These are phyloP conservation scores for Formica exsecta DNA, from an alignment of 1,140 invertebrate species.

Conservation along the genomic window DNA sequence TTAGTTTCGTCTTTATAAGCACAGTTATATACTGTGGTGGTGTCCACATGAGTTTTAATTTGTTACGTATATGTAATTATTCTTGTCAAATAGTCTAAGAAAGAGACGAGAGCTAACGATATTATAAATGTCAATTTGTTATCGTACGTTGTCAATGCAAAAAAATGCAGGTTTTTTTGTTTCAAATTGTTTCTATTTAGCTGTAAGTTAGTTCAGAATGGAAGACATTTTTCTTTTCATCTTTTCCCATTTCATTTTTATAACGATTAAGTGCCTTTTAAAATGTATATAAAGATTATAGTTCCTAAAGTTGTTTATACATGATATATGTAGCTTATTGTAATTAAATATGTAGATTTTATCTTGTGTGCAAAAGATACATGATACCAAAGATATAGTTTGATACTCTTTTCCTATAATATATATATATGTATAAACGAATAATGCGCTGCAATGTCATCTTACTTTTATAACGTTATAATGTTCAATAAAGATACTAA, in stretches of 20 bases:
- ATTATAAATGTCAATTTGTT: not conserved
- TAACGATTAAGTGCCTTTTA: not conserved
- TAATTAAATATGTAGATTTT: not conserved
- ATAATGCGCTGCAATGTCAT: not conserved
- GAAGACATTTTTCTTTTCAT: not conserved
- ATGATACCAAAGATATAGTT: not conserved
- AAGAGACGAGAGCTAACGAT: not conserved
- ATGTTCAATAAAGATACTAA: too few relatives aligned
- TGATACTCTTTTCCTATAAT: not conserved
- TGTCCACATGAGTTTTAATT: not conserved
- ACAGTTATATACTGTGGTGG: not conserved
- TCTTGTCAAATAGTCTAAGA: not conserved
- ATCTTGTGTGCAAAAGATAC: not conserved
- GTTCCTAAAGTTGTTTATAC: not conserved
- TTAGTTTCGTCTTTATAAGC: not conserved
- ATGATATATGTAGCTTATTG: too few relatives aligned
- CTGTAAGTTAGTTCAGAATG: not conserved
- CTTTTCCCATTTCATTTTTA: not conserved
- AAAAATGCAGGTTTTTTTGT: not conserved
- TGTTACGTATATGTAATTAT: not conserved
- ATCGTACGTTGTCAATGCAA: not conserved
- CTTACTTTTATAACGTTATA: not conserved
- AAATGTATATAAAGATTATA: not conserved
- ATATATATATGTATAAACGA: not conserved
- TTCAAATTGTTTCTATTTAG: constrained; percentile 13